phyloP scores from a whole-genome alignment of 2,888 invertebrate genomes.

The Alviniconcha strummeri region DNA sequence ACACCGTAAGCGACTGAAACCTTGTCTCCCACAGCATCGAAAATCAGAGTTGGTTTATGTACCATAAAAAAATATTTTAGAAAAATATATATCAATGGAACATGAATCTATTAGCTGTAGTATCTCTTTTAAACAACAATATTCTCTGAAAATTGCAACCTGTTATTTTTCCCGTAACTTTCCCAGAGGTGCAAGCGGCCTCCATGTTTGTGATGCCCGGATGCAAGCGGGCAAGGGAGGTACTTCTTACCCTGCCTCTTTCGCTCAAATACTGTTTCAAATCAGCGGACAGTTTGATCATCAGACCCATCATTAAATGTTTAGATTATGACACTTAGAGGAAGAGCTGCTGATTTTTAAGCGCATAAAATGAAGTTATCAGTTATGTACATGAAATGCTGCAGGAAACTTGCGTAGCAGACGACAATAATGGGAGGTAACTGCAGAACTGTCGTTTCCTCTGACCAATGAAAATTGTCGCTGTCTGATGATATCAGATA shows the following conservation, averaged over 20 bases:
- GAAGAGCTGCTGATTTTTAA: no score
- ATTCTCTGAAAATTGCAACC: not conserved
- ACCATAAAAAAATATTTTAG: not conserved
- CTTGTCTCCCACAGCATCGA: conserved; percentile 18
- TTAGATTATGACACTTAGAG: no score
- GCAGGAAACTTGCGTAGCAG: not conserved
- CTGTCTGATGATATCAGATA: not conserved
- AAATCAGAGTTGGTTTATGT: not conserved
- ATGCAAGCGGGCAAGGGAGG: not conserved
- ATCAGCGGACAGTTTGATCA: no score
- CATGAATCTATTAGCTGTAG: no score
- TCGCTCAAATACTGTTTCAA: no score
- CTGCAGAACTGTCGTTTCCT: not conserved
- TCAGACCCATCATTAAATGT: no score
- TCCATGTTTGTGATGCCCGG: conserved; percentile 25
- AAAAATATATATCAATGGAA: no score
- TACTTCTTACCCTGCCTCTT: no score
- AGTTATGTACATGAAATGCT: no score
- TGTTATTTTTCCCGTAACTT: conserved; percentile 14
- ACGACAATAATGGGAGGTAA: conserved; percentile 19
- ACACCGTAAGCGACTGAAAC: conserved; percentile 12
- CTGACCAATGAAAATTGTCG: not conserved
- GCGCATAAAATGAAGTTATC: no score
- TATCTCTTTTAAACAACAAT: no score
- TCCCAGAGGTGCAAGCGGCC: conserved; percentile 32